Conservation (phyloP, 2,888 invertebrate species). For the Brenthis ino region DNA sequence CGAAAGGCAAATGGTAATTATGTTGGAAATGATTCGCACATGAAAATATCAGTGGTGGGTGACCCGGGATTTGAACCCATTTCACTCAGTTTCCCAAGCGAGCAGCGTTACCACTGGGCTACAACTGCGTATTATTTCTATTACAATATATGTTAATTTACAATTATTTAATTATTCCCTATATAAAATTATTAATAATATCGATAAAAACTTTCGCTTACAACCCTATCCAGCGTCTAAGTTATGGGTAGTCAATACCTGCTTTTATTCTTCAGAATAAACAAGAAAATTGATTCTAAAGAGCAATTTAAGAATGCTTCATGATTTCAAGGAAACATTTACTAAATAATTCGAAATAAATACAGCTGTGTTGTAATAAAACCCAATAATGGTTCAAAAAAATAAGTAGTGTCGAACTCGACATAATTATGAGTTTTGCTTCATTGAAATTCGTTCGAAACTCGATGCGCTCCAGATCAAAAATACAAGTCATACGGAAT, state of each 20-base stretch:
- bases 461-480: conserved; percentile 37
- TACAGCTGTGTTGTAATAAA: conserved; percentile 28
- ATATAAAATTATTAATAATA: not conserved
- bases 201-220: not conserved
- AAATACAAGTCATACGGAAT: conserved; percentile 15
- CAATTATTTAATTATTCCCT: no score
- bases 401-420: conserved; percentile 20
- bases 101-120: no score
- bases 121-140: no score
- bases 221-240: conserved; percentile 50
- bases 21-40: no score
- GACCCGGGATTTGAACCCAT: no score
- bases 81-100: no score
- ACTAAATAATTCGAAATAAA: conserved; percentile 41
- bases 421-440: conserved; percentile 39
- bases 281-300: conserved; percentile 79
- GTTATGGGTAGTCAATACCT: conserved; percentile 63
- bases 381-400: conserved; percentile 12
- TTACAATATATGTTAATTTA: no score
- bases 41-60: no score
- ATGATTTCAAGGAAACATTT: conserved; percentile 67
- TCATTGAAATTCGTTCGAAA: conserved; percentile 38
- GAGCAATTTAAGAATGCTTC: conserved; percentile 58
- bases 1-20: no score
- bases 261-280: conserved; percentile 70